Percentiles rank a stretch among this genome's conserved stretches.
These are phyloP conservation scores for Heteromormyrus szaboi DNA, from an alignment of 2,797 vertebrate species.

Conservation along the genomic window DNA sequence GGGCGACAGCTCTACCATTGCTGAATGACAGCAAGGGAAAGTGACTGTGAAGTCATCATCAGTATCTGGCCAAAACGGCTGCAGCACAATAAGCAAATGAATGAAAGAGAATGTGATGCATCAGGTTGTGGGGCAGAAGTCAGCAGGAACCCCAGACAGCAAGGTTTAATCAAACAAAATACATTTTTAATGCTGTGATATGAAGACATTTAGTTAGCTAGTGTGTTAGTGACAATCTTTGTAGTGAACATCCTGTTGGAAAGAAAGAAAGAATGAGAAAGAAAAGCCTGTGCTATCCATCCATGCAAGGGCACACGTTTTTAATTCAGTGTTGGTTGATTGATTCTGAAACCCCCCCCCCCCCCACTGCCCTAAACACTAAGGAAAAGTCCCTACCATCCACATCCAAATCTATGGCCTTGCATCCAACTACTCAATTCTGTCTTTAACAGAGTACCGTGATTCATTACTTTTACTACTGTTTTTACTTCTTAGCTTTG, in stretches of 20 bases:
- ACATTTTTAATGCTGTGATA: neutral
- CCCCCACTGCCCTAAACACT: too few species aligned
- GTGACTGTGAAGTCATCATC: neutral
- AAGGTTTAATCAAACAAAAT: neutral
- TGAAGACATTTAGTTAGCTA: neutral
- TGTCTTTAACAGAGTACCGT: neutral
- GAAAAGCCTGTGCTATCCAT: neutral
- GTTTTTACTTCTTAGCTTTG: neutral
- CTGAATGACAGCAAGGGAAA: neutral
- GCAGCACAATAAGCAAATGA: neutral
- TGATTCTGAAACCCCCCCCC: neutral
- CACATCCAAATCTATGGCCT: neutral
- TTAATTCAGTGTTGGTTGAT: neutral
- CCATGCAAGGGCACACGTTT: neutral
- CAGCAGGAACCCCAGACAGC: neutral
- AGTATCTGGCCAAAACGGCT: neutral
- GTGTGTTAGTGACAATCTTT: neutral
- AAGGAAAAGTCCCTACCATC: neutral
- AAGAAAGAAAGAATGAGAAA: neutral
- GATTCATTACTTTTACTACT: neutral
- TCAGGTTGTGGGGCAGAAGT: neutral
- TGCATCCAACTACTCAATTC: neutral
- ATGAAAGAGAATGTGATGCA: neutral
- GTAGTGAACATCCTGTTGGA: neutral
- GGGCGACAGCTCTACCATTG: neutral